Evolutionary conservation across 2,113 vertebrate species (phyloP), one percentile per base, ranked within the genome.

Genomic region (Corythoichthys haematopterus): DNA sequence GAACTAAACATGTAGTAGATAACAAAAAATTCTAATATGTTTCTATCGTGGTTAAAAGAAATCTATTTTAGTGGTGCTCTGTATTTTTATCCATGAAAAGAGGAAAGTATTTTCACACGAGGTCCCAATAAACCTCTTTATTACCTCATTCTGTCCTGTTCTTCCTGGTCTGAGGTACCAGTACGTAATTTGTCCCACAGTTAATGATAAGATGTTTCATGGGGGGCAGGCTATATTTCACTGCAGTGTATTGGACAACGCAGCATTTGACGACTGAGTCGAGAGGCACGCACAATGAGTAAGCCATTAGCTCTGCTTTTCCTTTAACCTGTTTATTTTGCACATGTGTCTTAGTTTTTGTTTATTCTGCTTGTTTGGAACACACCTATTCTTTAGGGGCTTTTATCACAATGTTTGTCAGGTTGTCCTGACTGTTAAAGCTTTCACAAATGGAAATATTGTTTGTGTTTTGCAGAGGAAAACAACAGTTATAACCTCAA

Each of bases 261-360:
- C 69, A 73, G 43, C 72, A 80, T 74, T 90, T 76, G 75, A 65
- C 69, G 65, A 63, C 60, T 14, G 50, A 66, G 45, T 67, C 52
- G 57, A 66, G 69, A 77, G 88, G 74, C 75, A 86, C 52, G 1
- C 81, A 80, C 64, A 91, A 92, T 90, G 87, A 88, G 90, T 93
- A 90, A 92, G 91, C 51, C 43, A 83, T 83, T 88, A 56, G 55
- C 77, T 79, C 45, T 66, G 66, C 36, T 76, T 66, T 74, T 57
- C 61, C 59, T 68, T 72, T 43, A 72, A 63, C 40, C 28, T 0
- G 0, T 77, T 72, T 73, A 1, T 78, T 72, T 75, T 74, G 52
- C 43, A 15, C 43, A 73, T 75, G 15, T 61, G n/a, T 66, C 33
- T 48, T 16, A 53, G 8, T 62, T 35, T 75, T 69, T 81, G 53